phyloP scores from a whole-genome alignment of 2,888 invertebrate genomes.

The Poecilobothrus nobilitatus region DNA sequence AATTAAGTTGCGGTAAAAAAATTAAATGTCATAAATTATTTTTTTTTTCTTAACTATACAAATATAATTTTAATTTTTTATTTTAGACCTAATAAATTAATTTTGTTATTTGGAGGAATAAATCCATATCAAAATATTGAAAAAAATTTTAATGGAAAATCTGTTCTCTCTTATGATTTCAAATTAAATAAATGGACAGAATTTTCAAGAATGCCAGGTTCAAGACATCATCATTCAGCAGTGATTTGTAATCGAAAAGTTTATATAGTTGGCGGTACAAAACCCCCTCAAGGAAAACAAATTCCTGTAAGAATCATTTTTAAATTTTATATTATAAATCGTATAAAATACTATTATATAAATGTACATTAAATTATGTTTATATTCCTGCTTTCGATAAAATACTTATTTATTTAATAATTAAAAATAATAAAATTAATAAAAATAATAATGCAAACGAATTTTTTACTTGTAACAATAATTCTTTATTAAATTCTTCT shows the following conservation, averaged over 20 bases:
- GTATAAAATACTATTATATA: background rate
- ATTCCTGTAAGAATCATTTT: conserved; percentile 18
- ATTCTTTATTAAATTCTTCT: too few species aligned
- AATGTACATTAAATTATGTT: conserved; percentile 7
- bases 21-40: too few species aligned
- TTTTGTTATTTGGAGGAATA: conserved; percentile 61
- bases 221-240: conserved; percentile 60
- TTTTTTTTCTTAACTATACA: too few species aligned
- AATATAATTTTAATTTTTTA: too few species aligned
- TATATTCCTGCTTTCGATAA: too few species aligned
- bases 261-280: conserved; percentile 55
- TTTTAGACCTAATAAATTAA: conserved; percentile 13
- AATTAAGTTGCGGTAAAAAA: too few species aligned
- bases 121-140: conserved; percentile 46
- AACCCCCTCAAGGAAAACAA: conserved; percentile 23
- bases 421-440: too few species aligned
- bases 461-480: too few species aligned
- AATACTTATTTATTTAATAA: too few species aligned
- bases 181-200: conserved; percentile 56
- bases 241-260: conserved; percentile 56
- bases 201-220: conserved; percentile 59
- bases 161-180: conserved; percentile 53
- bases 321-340: background rate
- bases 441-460: too few species aligned
- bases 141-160: conserved; percentile 44